Conservation (phyloP, 2,888 invertebrate genomes). For the Fragum fragum region DNA sequence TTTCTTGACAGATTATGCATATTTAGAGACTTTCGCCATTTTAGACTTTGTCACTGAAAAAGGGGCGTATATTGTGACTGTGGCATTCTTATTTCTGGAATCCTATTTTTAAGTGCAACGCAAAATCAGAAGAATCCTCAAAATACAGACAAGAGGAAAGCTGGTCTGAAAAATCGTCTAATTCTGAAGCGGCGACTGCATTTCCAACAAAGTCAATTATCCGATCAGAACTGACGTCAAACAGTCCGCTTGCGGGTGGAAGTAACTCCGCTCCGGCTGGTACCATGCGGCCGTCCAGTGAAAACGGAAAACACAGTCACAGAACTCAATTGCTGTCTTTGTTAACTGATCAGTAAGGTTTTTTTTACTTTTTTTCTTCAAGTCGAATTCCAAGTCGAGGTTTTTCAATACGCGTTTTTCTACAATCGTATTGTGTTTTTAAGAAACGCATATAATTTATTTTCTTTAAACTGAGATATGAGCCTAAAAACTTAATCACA, state of each 20-base stretch:
- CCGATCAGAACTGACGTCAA: conserved; percentile 3
- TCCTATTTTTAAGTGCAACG: not conserved
- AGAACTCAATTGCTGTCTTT: conserved; percentile 52
- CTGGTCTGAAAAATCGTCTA: not conserved
- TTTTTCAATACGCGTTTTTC: no score
- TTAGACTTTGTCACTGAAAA: no score
- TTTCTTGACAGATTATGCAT: no score
- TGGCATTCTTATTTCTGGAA: no score
- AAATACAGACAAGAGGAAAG: not conserved
- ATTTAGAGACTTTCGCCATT: no score
- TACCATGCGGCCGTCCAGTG: not conserved
- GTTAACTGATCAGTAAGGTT: conserved; percentile 56
- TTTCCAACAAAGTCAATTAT: not conserved
- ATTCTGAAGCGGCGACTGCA: not conserved
- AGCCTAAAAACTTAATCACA: no score
- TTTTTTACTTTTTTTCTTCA: not conserved
- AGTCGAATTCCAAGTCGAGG: no score
- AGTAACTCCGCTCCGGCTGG: not conserved
- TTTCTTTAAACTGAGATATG: no score
- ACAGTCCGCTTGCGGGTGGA: not conserved
- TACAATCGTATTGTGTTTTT: no score
- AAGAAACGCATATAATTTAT: no score
- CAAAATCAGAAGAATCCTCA: not conserved
- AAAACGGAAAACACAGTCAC: conserved; percentile 29
- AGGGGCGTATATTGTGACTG: no score